Evolutionary conservation across 2,888 invertebrate species (phyloP).

Genomic region (Cryptocephalus primarius): DNA sequence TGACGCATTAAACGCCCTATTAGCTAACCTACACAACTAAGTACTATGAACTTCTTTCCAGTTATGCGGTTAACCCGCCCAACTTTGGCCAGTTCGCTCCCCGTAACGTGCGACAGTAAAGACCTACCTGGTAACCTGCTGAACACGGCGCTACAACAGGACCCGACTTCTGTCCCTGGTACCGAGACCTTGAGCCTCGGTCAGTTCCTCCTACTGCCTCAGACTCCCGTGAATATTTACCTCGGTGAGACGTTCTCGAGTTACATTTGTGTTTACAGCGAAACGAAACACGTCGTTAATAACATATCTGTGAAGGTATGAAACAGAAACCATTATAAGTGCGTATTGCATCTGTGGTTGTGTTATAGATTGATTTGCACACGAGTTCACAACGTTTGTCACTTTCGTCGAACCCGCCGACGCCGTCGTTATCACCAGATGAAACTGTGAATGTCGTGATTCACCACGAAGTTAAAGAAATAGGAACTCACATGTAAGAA

Average conservation of each 20-base stretch:
- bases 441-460: constrained; percentile 91
- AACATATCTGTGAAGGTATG: constrained; percentile 73
- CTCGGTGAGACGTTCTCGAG: constrained; percentile 97
- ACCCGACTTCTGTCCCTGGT: constrained; percentile 72
- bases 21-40: neutral
- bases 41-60: constrained; percentile 21
- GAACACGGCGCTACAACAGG: constrained; percentile 66
- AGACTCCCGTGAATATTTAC: constrained; percentile 96
- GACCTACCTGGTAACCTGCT: constrained; percentile 77
- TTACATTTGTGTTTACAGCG: constrained; percentile 94
- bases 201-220: constrained; percentile 85
- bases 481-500: constrained; percentile 88
- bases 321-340: constrained; percentile 4
- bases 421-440: constrained; percentile 56
- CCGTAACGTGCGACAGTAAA: constrained; percentile 73
- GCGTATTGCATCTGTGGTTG: constrained; percentile 1
- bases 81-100: constrained; percentile 69
- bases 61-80: constrained; percentile 95
- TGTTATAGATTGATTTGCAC: constrained; percentile 78
- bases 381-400: constrained; percentile 82
- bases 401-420: constrained; percentile 56
- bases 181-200: constrained; percentile 77
- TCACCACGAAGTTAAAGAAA: constrained; percentile 98
- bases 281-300: constrained; percentile 72
- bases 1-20: neutral